phyloP scores from a whole-genome alignment of 2,113 vertebrate genomes.

The Dicaeum eximium region DNA sequence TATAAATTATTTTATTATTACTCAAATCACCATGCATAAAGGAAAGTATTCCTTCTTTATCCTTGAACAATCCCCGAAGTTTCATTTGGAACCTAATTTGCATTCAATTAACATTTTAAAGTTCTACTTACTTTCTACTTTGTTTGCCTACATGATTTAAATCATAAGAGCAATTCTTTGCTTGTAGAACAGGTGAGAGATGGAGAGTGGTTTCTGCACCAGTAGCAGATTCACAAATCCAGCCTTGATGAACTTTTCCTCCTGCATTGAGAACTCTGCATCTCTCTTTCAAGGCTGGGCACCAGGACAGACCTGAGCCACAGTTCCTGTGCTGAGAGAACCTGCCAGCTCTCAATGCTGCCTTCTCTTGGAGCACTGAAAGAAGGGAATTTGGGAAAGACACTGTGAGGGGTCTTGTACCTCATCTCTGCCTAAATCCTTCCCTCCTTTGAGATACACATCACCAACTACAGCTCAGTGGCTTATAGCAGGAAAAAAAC shows the following conservation, averaged over 20 bases:
- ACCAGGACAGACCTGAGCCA: background rate
- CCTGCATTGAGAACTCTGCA: background rate
- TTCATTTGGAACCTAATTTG: background rate
- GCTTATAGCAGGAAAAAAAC: background rate
- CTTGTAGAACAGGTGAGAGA: background rate
- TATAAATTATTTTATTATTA: background rate
- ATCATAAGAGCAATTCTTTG: background rate
- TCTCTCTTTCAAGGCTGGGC: background rate
- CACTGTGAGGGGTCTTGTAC: background rate
- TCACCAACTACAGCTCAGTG: background rate
- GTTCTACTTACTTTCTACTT: background rate
- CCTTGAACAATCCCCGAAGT: background rate
- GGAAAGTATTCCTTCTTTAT: background rate
- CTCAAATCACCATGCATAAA: background rate
- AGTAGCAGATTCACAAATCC: background rate
- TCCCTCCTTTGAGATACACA: background rate
- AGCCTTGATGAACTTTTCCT: background rate
- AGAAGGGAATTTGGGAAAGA: background rate
- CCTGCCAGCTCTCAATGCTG: background rate
- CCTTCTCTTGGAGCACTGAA: background rate
- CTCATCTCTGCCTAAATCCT: background rate
- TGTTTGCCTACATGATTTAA: slow-evolving; percentile 1
- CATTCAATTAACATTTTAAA: slow-evolving; percentile 16
- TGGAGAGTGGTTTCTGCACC: background rate
- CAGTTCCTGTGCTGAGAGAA: background rate